Evolutionary conservation across 92 coral and sea anemone species (phyloP), one percentile per base, ranked within the genome.

Genomic region (Epizoanthus fatuus): DNA sequence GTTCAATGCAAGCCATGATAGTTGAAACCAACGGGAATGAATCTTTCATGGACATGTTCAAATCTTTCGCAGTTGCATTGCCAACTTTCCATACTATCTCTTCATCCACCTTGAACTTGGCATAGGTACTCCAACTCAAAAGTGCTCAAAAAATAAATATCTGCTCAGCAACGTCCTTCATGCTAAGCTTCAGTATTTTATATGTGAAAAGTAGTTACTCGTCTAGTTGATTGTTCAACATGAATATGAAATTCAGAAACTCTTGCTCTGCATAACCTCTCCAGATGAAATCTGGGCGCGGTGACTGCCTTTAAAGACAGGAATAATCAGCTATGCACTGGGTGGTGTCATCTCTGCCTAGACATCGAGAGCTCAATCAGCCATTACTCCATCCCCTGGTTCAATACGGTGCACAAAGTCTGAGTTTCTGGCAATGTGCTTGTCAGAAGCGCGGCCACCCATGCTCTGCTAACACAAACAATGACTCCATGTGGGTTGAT

Each of bases 231-330:
- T 49, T 42, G 40, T 72, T 72, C 78, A 72, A 72, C 82, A 77
- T 35, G 82, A 19, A 58, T 77, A 7, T 29, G 22, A 12, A 77
- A 49, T 63, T 77, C 82, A 29, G 82, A 58, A 16, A 54, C 69
- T 58, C 82, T 77, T 77, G 19, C 69, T 77, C 39, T 77, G 82
- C 82, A 29, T 77, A 9, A 37, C 69, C 37, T 77, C 82, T 45
- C 35, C 69, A 5, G 69, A 22, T 39, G 62, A 72, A 15, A 70
- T 70, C 58, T 70, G 75, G 17, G 58, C 58, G 37, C 38, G 75
- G 38, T 70, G 58, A 70, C 75, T 70, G 12, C 74, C 74, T 55
- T 69, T 69, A 69, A 69, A 40, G 55, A 55, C 74, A 40, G 74
- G 56, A 13, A 69, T 40, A 9, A 69, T 69, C 13, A 69, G 55